Conservation (phyloP, 2,888 invertebrate species). For the Ctena decussata region DNA sequence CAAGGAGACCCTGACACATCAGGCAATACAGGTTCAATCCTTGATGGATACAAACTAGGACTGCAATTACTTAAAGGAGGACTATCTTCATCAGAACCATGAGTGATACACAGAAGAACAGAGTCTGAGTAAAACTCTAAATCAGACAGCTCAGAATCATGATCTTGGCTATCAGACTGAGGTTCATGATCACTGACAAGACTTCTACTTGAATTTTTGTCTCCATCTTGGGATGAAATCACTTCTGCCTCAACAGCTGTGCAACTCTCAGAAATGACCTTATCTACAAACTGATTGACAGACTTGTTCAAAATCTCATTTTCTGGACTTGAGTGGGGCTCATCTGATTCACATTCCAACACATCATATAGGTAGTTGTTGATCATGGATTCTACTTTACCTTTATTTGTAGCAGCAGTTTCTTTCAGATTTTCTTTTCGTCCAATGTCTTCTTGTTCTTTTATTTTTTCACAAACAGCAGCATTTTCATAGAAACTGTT, state of each 20-base stretch:
- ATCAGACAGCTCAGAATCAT: neutral
- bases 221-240: neutral
- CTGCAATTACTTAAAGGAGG: slow-evolving; percentile 28
- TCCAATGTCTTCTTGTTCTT: neutral
- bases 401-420: neutral
- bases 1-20: neutral
- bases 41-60: slow-evolving; percentile 17
- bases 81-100: slow-evolving; percentile 6
- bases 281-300: neutral
- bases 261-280: neutral
- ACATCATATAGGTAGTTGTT: slow-evolving; percentile 59
- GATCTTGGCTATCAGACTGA: neutral
- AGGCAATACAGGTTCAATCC: neutral
- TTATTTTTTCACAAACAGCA: neutral
- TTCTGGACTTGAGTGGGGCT: neutral
- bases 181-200: neutral
- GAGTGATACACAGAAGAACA: slow-evolving; percentile 38
- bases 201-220: neutral
- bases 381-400: slow-evolving; percentile 42
- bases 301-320: neutral
- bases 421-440: neutral
- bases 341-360: neutral
- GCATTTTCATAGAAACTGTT: neutral
- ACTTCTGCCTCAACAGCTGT: neutral
- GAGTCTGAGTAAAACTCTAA: slow-evolving; percentile 4